Percentiles rank a stretch among this genome's conserved stretches.
phyloP scores from a whole-genome alignment of 2,888 invertebrate genomes.

The Euzetes globulus region DNA sequence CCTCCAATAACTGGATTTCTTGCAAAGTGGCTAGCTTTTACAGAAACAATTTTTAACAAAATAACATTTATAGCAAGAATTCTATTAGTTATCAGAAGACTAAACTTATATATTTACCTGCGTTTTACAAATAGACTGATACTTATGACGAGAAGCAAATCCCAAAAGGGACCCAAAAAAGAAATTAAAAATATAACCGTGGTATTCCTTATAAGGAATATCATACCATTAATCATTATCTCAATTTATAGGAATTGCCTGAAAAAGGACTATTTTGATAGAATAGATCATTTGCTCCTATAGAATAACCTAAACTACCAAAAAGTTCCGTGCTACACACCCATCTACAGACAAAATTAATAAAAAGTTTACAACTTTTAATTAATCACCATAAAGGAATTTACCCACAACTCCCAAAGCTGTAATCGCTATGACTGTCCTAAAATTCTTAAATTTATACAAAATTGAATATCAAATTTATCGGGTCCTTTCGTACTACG shows the following conservation, averaged over 20 bases:
- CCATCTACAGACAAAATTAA: neutral
- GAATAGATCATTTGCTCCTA: neutral
- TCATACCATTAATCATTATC: neutral
- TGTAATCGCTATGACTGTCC: neutral
- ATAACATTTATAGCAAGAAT: neutral
- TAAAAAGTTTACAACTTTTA: neutral
- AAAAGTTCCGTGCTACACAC: neutral
- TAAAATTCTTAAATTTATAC: conserved; percentile 1
- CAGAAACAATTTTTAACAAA: too few species aligned
- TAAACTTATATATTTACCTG: neutral
- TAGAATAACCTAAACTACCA: neutral
- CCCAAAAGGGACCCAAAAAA: neutral
- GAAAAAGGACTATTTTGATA: conserved; percentile 19
- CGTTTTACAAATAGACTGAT: neutral
- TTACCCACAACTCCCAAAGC: neutral
- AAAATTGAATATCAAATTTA: neutral
- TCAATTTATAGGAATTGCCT: neutral
- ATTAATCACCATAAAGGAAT: neutral
- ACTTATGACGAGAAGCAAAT: neutral
- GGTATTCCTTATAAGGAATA: neutral
- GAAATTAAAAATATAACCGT: neutral
- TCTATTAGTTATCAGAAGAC: neutral
- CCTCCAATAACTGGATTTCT: neutral
- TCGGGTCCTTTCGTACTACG: conserved; percentile 70
- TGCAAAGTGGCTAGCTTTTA: neutral